Evolutionary conservation across 2,113 vertebrate genomes (phyloP).

Genomic region (Oenanthe melanoleuca): DNA sequence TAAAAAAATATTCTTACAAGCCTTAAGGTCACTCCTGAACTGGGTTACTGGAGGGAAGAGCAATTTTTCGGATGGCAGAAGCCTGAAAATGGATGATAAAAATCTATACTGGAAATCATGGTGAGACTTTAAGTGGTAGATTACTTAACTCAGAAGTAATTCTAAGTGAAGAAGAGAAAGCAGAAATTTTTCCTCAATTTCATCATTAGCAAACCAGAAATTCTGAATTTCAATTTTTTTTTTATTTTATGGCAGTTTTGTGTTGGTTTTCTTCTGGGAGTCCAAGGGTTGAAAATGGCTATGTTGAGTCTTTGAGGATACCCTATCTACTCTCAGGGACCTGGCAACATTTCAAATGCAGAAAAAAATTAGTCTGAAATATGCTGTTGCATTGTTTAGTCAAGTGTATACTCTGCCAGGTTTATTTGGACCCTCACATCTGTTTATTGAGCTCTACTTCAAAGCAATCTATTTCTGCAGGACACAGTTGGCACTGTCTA

Average conservation of each 20-base stretch:
- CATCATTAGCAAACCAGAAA: constrained; percentile 17
- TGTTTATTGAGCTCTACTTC: constrained; percentile 33
- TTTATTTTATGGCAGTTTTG: constrained; percentile 13
- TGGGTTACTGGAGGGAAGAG: background rate
- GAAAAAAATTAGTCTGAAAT: background rate
- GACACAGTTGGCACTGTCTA: background rate
- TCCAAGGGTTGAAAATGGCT: background rate
- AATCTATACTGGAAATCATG: background rate
- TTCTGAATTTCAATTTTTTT: background rate
- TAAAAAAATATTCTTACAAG: background rate
- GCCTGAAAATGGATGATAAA: background rate
- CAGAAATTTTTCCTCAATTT: background rate
- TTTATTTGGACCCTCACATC: constrained; percentile 26
- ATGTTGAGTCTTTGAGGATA: background rate
- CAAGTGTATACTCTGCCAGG: background rate
- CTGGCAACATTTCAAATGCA: constrained; percentile 4
- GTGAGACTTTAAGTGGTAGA: background rate
- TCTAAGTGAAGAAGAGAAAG: background rate
- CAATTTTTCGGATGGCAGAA: background rate
- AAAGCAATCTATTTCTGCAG: constrained; percentile 48
- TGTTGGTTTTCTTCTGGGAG: background rate
- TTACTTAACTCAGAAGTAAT: background rate
- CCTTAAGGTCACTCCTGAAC: background rate
- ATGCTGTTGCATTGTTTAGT: constrained; percentile 10
- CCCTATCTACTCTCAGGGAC: background rate